These are phyloP conservation scores for Micromys minutus DNA, from an alignment of 2,113 vertebrate genomes.

Conservation along the genomic window DNA sequence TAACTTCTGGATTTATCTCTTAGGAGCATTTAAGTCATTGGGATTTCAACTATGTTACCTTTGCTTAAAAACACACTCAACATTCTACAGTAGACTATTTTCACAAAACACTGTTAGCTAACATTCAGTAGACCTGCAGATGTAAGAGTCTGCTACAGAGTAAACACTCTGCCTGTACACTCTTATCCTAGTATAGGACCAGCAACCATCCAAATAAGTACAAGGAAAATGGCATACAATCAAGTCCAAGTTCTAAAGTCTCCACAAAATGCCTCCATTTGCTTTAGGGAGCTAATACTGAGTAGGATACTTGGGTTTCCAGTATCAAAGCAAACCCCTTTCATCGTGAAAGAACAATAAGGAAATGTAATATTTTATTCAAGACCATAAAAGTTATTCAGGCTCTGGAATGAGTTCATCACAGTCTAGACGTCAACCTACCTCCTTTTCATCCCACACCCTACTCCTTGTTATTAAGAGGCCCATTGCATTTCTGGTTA, in stretches of 20 bases:
- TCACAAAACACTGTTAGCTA: background rate
- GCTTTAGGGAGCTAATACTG: background rate
- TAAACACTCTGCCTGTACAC: too few species aligned
- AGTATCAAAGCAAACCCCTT: background rate
- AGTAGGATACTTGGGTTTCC: background rate
- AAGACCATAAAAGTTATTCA: background rate
- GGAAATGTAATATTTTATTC: background rate
- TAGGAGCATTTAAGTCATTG: conserved; percentile 16
- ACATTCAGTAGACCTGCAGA: background rate
- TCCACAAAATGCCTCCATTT: background rate
- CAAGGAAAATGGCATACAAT: background rate
- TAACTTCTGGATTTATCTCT: conserved; percentile 53
- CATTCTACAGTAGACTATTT: background rate
- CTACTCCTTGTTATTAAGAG: background rate
- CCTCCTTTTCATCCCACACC: background rate
- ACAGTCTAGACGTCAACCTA: background rate
- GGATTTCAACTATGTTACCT: conserved; percentile 24
- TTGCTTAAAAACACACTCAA: background rate
- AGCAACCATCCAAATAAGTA: background rate
- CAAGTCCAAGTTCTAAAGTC: background rate
- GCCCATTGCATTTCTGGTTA: background rate
- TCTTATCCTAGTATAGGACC: background rate
- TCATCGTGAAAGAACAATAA: background rate
- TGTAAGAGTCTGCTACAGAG: background rate
- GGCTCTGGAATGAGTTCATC: background rate